A percentile compares a stretch with the other conserved stretches of the same genome.
These are phyloP conservation scores for Ennomos fuscantarius DNA, from an alignment of 2,888 invertebrate genomes.

Conservation along the genomic window DNA sequence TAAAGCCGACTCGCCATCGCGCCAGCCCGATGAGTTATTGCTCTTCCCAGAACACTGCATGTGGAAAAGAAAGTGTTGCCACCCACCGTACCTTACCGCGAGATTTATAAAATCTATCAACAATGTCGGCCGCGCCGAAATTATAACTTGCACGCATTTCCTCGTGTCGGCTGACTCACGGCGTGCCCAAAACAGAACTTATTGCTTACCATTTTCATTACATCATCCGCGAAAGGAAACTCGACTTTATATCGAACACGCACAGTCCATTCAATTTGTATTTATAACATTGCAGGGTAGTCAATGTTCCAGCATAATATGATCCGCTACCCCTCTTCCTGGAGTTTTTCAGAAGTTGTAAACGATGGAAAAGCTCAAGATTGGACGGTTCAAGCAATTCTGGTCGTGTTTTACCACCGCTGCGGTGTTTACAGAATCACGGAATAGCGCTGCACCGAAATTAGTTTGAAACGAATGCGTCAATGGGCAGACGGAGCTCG, in stretches of 20 bases:
- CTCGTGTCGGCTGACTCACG: slow-evolving; percentile 80
- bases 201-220: slow-evolving; percentile 64
- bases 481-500: slow-evolving; percentile 74
- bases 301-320: slow-evolving; percentile 49
- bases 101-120: slow-evolving; percentile 73
- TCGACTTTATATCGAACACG: slow-evolving; percentile 35
- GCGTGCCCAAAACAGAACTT: slow-evolving; percentile 82
- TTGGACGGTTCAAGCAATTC: slow-evolving; percentile 53
- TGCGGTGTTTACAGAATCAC: slow-evolving; percentile 82
- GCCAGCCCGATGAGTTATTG: slow-evolving; percentile 32
- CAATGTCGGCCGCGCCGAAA: slow-evolving; percentile 78
- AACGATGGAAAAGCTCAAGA: slow-evolving; percentile 45
- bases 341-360: slow-evolving; percentile 24
- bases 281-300: slow-evolving; percentile 52
- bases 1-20: slow-evolving; percentile 33
- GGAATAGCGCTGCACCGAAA: slow-evolving; percentile 84
- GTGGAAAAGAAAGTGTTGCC: slow-evolving; percentile 45
- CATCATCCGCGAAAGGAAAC: slow-evolving; percentile 37
- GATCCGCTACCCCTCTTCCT: slow-evolving; percentile 19
- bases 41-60: slow-evolving; percentile 36
- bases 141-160: slow-evolving; percentile 83
- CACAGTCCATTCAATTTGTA: slow-evolving; percentile 38
- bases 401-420: slow-evolving; percentile 66
- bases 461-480: slow-evolving; percentile 83
- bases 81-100: slow-evolving; percentile 49